phyloP scores from a whole-genome alignment of 2,113 vertebrate species.

The Percopsis transmontana region DNA sequence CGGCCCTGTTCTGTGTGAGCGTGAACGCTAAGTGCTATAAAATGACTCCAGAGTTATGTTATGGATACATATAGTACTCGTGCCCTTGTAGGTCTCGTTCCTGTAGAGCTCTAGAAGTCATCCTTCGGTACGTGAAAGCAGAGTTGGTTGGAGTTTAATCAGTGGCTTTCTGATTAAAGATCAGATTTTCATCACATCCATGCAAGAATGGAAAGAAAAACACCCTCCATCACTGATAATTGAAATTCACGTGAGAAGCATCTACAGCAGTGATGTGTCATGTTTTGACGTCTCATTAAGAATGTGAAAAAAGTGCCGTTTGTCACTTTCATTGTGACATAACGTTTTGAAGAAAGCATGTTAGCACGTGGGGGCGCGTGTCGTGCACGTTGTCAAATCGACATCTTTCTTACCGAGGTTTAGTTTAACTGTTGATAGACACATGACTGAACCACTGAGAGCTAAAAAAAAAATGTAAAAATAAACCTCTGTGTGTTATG shows the following conservation, averaged over 20 bases:
- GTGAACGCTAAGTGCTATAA: slow-evolving; percentile 38
- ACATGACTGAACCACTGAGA: not conserved
- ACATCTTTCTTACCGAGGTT: too few species aligned
- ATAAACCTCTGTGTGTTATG: slow-evolving; percentile 70
- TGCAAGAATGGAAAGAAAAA: slow-evolving; percentile 81
- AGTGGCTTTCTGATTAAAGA: slow-evolving; percentile 81
- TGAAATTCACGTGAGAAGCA: slow-evolving; percentile 76
- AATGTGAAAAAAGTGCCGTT: too few species aligned
- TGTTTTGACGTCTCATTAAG: not conserved
- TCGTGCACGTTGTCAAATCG: not conserved
- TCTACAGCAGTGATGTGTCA: slow-evolving; percentile 7
- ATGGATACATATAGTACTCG: slow-evolving; percentile 13
- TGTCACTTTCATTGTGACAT: not conserved
- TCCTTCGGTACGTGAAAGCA: slow-evolving; percentile 80
- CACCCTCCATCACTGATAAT: slow-evolving; percentile 79
- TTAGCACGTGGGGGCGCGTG: not conserved
- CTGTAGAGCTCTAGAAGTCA: slow-evolving; percentile 64
- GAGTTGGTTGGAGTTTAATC: slow-evolving; percentile 78
- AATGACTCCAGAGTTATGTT: slow-evolving; percentile 35
- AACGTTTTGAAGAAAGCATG: not conserved
- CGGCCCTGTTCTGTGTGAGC: slow-evolving; percentile 54
- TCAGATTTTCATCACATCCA: slow-evolving; percentile 80
- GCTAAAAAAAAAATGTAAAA: not conserved
- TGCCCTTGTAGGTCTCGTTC: slow-evolving; percentile 31
- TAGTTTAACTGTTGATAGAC: not conserved